These are phyloP conservation scores for Enteromius thamalakanensis DNA, from an alignment of 2,797 vertebrate species.

Conservation along the genomic window DNA sequence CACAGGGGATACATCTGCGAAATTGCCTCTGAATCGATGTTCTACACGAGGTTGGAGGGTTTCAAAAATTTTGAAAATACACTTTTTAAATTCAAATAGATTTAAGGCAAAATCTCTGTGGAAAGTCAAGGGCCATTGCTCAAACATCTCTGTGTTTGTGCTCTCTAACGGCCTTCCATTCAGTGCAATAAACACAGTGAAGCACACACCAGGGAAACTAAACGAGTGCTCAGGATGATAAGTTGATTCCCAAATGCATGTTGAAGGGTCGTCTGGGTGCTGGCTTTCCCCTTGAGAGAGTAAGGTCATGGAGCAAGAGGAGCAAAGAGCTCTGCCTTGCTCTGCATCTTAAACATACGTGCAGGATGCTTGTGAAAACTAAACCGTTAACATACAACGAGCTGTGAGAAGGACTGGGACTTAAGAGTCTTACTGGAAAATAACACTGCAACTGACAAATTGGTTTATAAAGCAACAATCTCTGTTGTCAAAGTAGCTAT, in stretches of 20 bases:
- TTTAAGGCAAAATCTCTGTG: neutral
- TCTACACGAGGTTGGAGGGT: neutral
- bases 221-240: constrained; percentile 69
- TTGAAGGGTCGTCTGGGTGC: constrained; percentile 57
- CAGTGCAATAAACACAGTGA: constrained; percentile 59
- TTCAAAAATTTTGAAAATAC: neutral
- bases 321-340: constrained; percentile 32
- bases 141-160: constrained; percentile 19
- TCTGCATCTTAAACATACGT: constrained; percentile 35
- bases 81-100: constrained; percentile 9
- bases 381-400: neutral
- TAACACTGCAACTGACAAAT: neutral
- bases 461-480: neutral
- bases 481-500: neutral
- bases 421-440: neutral
- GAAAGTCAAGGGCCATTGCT: neutral
- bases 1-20: neutral
- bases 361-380: neutral
- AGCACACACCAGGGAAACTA: constrained; percentile 53
- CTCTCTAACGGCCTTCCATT: constrained; percentile 44
- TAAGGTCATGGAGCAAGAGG: constrained; percentile 65
- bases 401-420: neutral
- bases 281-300: constrained; percentile 57
- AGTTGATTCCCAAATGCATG: constrained; percentile 69
- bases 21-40: neutral